phyloP scores from a whole-genome alignment of 2,888 invertebrate species.

The Chymomyza amoena region DNA sequence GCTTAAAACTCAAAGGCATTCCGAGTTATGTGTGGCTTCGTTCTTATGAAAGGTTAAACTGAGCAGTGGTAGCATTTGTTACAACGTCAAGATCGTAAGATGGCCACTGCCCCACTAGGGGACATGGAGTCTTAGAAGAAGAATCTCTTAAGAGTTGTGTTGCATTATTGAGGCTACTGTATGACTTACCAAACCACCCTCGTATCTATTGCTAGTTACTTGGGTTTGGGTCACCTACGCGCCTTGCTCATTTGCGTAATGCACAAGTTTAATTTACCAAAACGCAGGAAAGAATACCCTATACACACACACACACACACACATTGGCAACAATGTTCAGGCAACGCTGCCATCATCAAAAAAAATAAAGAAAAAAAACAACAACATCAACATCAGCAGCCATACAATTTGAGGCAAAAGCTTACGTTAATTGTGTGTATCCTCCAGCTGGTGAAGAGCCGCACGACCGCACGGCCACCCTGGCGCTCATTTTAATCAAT shows the following conservation, averaged over 20 bases:
- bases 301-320: too few relatives aligned
- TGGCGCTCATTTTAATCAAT: slow-evolving; percentile 71
- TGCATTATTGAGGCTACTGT: too few relatives aligned
- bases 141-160: too few relatives aligned
- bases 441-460: slow-evolving; percentile 37
- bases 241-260: slow-evolving; percentile 72
- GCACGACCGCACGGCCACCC: background rate
- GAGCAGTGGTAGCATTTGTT: too few relatives aligned
- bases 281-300: slow-evolving; percentile 43
- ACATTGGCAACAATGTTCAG: background rate
- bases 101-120: too few relatives aligned
- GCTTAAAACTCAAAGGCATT: too few relatives aligned
- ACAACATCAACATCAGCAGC: background rate
- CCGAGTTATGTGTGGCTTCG: too few relatives aligned
- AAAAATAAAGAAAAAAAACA: background rate
- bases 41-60: too few relatives aligned
- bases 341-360: slow-evolving; percentile 47
- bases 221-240: slow-evolving; percentile 22
- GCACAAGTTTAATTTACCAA: slow-evolving; percentile 73
- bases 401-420: slow-evolving; percentile 43
- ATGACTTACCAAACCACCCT: too few relatives aligned
- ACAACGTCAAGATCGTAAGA: too few relatives aligned
- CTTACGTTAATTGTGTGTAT: slow-evolving; percentile 70
- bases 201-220: background rate
- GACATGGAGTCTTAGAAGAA: too few relatives aligned